phyloP scores from a whole-genome alignment of 2,113 vertebrate species.

The Polypterus bichir region DNA sequence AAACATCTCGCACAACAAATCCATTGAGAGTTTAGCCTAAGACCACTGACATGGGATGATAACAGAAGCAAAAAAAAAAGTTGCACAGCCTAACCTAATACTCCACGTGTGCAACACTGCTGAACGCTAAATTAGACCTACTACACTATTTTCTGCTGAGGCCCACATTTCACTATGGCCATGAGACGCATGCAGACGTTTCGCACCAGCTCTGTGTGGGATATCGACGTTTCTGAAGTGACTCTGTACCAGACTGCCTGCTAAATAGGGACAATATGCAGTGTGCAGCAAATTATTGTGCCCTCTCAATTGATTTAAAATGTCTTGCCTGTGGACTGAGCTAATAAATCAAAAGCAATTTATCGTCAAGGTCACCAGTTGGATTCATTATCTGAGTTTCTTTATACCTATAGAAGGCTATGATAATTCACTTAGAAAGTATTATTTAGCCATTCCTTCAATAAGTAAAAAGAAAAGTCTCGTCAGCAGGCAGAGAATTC shows the following conservation, averaged over 20 bases:
- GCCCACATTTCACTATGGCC: not conserved
- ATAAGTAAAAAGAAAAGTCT: too few relatives aligned
- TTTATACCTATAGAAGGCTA: not conserved
- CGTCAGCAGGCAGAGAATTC: too few relatives aligned
- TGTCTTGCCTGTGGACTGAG: not conserved
- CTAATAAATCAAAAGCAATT: conserved; percentile 6
- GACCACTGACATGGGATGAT: too few relatives aligned
- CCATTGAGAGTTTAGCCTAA: too few relatives aligned
- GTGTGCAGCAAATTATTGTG: not conserved
- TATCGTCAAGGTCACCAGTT: not conserved
- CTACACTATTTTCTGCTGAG: not conserved
- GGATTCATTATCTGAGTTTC: not conserved
- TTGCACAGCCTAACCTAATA: too few relatives aligned
- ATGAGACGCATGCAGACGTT: not conserved
- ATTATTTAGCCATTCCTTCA: not conserved
- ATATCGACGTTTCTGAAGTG: not conserved
- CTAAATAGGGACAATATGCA: not conserved
- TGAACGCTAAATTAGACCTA: too few relatives aligned
- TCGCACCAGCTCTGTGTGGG: not conserved
- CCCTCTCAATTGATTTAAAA: conserved; percentile 2
- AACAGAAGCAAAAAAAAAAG: too few relatives aligned
- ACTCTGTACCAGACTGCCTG: conserved; percentile 1
- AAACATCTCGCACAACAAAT: too few relatives aligned
- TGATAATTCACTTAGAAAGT: not conserved
- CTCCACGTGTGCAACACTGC: too few relatives aligned